A percentile compares a stretch with the other conserved stretches of the same genome.
These are phyloP conservation scores for Xiphias gladius DNA, from an alignment of 2,113 vertebrate genomes.

Conservation along the genomic window DNA sequence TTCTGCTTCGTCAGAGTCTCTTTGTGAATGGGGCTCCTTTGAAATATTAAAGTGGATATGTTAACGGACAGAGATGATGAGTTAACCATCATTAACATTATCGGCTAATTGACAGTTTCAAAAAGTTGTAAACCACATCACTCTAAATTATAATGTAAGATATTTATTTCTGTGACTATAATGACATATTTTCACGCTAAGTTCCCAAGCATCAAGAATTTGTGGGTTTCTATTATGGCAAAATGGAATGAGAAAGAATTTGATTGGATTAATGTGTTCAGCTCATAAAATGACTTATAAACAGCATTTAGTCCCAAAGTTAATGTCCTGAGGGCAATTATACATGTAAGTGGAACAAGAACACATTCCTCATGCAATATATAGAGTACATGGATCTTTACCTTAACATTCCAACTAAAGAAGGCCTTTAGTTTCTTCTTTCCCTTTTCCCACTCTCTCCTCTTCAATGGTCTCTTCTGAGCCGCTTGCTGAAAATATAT, in stretches of 20 bases:
- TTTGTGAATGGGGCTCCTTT: constrained; percentile 78
- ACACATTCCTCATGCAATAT: not conserved
- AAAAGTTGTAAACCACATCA: constrained; percentile 10
- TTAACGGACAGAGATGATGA: constrained; percentile 33
- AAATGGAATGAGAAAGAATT: not conserved
- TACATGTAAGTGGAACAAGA: not conserved
- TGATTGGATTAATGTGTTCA: not conserved
- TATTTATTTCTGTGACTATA: not conserved
- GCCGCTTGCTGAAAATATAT: constrained; percentile 63
- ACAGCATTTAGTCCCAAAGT: not conserved
- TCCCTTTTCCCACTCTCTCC: constrained; percentile 74
- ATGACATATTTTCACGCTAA: not conserved
- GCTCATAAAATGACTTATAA: not conserved
- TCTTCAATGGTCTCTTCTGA: constrained; percentile 64
- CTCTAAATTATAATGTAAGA: constrained; percentile 2
- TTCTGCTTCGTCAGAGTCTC: constrained; percentile 61
- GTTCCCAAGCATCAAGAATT: not conserved
- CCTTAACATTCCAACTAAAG: constrained; percentile 78
- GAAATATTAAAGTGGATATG: constrained; percentile 54
- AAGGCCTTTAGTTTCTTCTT: constrained; percentile 78
- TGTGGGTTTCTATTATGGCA: not conserved
- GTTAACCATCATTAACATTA: not conserved
- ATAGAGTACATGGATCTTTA: constrained; percentile 47
- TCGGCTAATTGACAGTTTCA: constrained; percentile 19
- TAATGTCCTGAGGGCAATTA: not conserved